Evolutionary conservation across 2,113 vertebrate species (phyloP).

Genomic region (Platysteira castanea): DNA sequence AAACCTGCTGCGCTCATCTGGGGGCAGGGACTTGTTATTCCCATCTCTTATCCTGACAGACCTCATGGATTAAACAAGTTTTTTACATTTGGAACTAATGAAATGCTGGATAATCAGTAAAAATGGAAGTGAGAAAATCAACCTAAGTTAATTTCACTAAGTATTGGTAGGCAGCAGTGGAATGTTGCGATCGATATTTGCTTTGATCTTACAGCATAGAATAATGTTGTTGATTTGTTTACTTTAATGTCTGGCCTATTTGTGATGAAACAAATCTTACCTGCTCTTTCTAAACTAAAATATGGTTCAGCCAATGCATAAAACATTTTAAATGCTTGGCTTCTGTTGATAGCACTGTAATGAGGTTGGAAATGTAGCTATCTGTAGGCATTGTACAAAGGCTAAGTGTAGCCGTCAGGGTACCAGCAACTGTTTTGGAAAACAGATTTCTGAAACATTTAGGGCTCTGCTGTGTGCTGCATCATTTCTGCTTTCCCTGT

Average conservation of each 20-base stretch:
- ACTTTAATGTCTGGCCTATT: constrained; percentile 40
- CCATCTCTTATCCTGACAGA: neutral
- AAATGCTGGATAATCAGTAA: neutral
- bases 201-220: neutral
- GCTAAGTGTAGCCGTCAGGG: neutral
- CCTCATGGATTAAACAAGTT: neutral
- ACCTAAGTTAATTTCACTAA: neutral
- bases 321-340: constrained; percentile 33
- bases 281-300: constrained; percentile 34
- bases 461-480: neutral
- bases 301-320: neutral
- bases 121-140: neutral
- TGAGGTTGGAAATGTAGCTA: constrained; percentile 26
- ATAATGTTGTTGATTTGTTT: constrained; percentile 33
- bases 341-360: constrained; percentile 22
- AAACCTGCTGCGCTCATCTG: neutral
- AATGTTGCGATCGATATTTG: neutral
- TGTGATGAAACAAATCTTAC: constrained; percentile 33
- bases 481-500: neutral
- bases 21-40: neutral
- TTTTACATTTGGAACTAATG: neutral
- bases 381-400: neutral
- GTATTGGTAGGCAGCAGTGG: neutral
- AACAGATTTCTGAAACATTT: constrained; percentile 24
- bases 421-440: constrained; percentile 1